Conservation (phyloP, 2,113 vertebrate genomes). For the Ictalurus punctatus region DNA sequence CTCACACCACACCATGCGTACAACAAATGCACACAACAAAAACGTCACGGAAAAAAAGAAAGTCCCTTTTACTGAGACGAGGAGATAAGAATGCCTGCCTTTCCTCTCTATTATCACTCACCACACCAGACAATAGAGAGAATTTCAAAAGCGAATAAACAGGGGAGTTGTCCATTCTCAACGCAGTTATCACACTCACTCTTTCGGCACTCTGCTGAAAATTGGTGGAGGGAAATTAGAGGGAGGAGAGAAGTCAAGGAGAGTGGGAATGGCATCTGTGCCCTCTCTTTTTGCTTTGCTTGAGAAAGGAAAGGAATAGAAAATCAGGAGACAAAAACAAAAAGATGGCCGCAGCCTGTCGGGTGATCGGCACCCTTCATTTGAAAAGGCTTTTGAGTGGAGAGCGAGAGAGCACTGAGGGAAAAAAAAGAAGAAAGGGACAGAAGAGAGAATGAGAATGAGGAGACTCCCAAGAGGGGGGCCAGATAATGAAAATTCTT, state of each 20-base stretch:
- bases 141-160: constrained; percentile 55
- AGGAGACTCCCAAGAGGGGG: constrained; percentile 50
- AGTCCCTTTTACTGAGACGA: constrained; percentile 53
- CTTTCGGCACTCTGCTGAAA: constrained; percentile 36
- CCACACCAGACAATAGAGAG: constrained; percentile 50
- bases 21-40: constrained; percentile 49
- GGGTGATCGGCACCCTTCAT: constrained; percentile 32
- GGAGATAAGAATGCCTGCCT: constrained; percentile 55
- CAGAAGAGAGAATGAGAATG: constrained; percentile 40
- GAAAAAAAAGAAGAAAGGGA: constrained; percentile 12
- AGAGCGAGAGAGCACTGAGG: constrained; percentile 22
- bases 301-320: constrained; percentile 21
- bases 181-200: constrained; percentile 47
- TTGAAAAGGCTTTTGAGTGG: constrained; percentile 47
- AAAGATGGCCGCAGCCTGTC: constrained; percentile 45
- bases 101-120: constrained; percentile 54
- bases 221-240: constrained; percentile 48
- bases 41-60: constrained; percentile 38
- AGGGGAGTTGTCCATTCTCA: constrained; percentile 54
- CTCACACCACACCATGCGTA: constrained; percentile 39
- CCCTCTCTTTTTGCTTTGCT: constrained; percentile 38
- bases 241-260: constrained; percentile 36
- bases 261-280: constrained; percentile 22
- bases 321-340: constrained; percentile 43
- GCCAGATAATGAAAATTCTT: constrained; percentile 63